These are phyloP conservation scores for Drosophila ironensis DNA, from an alignment of 1,140 invertebrate genomes.

Conservation along the genomic window DNA sequence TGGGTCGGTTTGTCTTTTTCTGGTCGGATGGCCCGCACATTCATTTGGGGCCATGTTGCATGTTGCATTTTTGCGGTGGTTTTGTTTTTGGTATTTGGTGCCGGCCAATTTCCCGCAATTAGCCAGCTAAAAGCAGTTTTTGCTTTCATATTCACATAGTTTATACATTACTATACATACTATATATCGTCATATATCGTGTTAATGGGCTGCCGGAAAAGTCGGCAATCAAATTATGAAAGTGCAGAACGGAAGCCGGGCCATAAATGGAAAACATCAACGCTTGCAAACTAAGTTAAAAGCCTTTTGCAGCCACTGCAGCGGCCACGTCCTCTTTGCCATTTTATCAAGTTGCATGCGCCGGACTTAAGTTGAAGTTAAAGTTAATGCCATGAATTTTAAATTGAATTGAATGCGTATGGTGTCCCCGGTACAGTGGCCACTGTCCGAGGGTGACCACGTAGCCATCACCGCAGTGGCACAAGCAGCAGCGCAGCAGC, in stretches of 20 bases:
- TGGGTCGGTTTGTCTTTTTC: constrained; percentile 7
- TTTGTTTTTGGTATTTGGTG: constrained; percentile 39
- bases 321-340: constrained; percentile 20
- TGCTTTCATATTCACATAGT: background rate
- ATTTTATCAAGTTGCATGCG: constrained; percentile 75
- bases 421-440: constrained; percentile 45
- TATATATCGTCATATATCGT: constrained; percentile 36
- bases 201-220: constrained; percentile 67
- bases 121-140: constrained; percentile 47
- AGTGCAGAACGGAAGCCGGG: constrained; percentile 20
- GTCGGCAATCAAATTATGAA: constrained; percentile 77
- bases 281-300: constrained; percentile 63
- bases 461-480: background rate
- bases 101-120: constrained; percentile 56
- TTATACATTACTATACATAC: background rate
- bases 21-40: constrained; percentile 24
- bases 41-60: constrained; percentile 9
- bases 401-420: constrained; percentile 79
- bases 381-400: constrained; percentile 80
- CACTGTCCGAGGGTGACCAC: constrained; percentile 14
- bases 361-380: constrained; percentile 76
- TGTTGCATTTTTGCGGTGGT: constrained; percentile 28
- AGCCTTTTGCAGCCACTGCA: constrained; percentile 52
- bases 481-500: background rate
- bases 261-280: constrained; percentile 34